Base-by-base conservation (phyloP, 2,113 vertebrate genomes). In the Ailurus styani region DNA sequence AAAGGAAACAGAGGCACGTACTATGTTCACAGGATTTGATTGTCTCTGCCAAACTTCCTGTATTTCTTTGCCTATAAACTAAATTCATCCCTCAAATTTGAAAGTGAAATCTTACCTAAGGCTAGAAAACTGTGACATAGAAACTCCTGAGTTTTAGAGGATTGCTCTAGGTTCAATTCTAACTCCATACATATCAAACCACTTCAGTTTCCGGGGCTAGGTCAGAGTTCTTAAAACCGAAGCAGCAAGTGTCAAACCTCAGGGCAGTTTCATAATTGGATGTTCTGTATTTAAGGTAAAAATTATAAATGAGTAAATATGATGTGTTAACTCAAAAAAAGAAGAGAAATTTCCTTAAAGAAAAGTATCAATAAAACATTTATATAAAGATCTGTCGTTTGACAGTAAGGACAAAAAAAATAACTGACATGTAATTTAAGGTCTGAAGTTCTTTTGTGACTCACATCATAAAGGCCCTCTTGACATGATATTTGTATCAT, bases 251-350 rank as follows among this genome's bases (percentile, higher is more conserved):
- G 73, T 93, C 89, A 94, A 95, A 84, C 57, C 52, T 94, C 87
- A 78, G 72, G 81, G 62, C 23, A 60, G 81, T 97, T 93, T 93
- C 50, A 14, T 94, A 96, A 93, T 7, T 42, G 45, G 60, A 81
- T 91, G 50, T 66, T 95, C 68, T 96, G 18, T 45, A 85, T 90
- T 93, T 91, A 82, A 84, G 83, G 78, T 40, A 95, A 95, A 96
- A 90, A 84, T 37, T 92, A 25, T 34, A 87, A 96, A 60, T 23
- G 47, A 93, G 52, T 79, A 96, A 93, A 95, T 70, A 90, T 17
- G 95, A 66, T 79, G n/a, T 86, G 18, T 83, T n/a, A 93, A 90
- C 55, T 97, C 8, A 90, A 42, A 79, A 86, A 83, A 64, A 93
- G 62, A 90, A 10, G 62, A 47, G 55, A 93, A 66, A 55, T 78